phyloP scores from a whole-genome alignment of 1,140 invertebrate genomes.

The Tetraneura akinire region DNA sequence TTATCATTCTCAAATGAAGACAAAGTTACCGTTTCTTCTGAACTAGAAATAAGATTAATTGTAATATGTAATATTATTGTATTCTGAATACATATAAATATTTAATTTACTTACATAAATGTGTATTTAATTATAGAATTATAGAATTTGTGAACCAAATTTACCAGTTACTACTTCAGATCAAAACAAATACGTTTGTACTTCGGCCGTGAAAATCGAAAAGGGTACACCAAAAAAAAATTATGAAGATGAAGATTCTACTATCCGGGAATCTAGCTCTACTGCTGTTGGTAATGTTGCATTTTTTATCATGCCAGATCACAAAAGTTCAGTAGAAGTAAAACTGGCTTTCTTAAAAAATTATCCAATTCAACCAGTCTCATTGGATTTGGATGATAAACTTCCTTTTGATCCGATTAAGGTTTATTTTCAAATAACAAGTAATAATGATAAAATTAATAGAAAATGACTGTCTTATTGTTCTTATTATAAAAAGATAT shows the following conservation, averaged over 20 bases:
- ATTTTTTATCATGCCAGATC: constrained; percentile 8
- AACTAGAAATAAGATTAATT: constrained; percentile 1
- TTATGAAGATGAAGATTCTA: background rate
- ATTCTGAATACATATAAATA: too few relatives aligned
- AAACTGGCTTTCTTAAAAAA: background rate
- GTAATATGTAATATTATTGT: too few relatives aligned
- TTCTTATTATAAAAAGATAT: background rate
- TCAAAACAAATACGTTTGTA: constrained; percentile 14
- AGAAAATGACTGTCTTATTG: background rate
- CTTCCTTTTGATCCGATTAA: constrained; percentile 1
- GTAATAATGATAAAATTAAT: background rate
- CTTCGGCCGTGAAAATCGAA: constrained; percentile 6
- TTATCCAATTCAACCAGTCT: background rate
- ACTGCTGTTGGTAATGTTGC: constrained; percentile 3
- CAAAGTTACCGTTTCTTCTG: constrained; percentile 18
- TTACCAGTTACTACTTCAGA: too few relatives aligned
- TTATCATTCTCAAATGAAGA: background rate
- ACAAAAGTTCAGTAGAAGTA: background rate
- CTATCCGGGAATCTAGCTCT: background rate
- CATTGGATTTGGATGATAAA: background rate
- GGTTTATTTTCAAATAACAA: background rate
- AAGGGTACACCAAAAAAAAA: background rate
- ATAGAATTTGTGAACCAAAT: constrained; percentile 12
- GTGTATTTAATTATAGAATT: background rate
- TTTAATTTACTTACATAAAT: background rate